Evolutionary conservation across 53 echinoderm and acorn worm species (phyloP).

Genomic region (Temnopleurus reevesii): DNA sequence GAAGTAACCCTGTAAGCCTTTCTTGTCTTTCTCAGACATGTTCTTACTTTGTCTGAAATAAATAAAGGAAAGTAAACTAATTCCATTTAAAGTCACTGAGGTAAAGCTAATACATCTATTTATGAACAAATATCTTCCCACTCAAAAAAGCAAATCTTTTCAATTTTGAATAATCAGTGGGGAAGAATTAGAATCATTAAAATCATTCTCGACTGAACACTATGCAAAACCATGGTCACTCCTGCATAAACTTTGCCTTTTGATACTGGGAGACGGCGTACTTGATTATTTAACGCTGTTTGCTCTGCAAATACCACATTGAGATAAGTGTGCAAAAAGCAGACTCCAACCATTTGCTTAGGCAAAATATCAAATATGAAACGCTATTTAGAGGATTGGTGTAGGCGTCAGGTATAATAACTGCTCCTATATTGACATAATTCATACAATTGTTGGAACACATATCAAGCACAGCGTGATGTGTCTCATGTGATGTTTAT

Average conservation of each 20-base stretch:
- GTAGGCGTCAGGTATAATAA: neutral
- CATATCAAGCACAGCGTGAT: too few species aligned
- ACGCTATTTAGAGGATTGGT: neutral
- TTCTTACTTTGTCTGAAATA: too few species aligned
- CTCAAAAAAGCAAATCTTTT: too few species aligned
- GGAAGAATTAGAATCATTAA: too few species aligned
- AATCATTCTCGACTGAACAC: neutral
- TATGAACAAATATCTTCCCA: too few species aligned
- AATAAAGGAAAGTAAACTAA: too few species aligned
- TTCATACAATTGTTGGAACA: neutral
- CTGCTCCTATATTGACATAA: neutral
- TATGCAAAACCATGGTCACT: neutral
- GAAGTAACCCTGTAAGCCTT: too few species aligned
- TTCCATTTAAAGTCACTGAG: too few species aligned
- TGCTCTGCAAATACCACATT: neutral
- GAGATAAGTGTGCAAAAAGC: slow-evolving; percentile 17
- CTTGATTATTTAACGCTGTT: neutral
- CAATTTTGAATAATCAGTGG: too few species aligned
- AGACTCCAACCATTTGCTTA: neutral
- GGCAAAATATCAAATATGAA: neutral
- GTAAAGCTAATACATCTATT: too few species aligned
- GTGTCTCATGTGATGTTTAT: too few species aligned
- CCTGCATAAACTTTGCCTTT: neutral
- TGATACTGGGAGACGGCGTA: neutral
- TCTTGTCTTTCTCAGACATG: too few species aligned